These are phyloP conservation scores for Gavialis gangeticus DNA, from an alignment of 2,113 vertebrate species.

Conservation along the genomic window DNA sequence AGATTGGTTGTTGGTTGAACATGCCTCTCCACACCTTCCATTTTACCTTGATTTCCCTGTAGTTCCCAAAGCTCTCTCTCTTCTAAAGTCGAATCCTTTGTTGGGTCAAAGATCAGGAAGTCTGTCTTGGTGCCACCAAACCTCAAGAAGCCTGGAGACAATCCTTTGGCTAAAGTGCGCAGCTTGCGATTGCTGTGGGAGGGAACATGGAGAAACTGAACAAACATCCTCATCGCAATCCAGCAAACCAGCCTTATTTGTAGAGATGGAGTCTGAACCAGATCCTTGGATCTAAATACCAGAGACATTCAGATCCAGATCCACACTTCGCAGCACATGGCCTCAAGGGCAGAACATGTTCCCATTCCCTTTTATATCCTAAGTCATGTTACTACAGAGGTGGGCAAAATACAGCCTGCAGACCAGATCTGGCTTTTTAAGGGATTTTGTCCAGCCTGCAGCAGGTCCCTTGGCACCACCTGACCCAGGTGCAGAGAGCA, in stretches of 20 bases:
- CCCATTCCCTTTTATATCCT: too few species aligned
- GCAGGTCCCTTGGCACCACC: too few species aligned
- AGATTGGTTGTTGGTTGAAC: accelerated
- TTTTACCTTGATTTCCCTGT: constrained; percentile 72
- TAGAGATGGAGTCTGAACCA: neutral
- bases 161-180: constrained; percentile 81
- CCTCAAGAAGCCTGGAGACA: constrained; percentile 89
- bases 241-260: accelerated
- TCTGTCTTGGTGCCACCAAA: constrained; percentile 94
- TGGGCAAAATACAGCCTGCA: too few species aligned
- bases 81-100: constrained; percentile 67
- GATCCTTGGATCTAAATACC: neutral
- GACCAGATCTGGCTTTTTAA: too few species aligned
- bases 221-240: neutral
- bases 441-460: too few species aligned
- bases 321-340: neutral
- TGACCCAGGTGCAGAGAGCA: too few species aligned
- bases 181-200: constrained; percentile 86
- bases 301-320: neutral
- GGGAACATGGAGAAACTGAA: neutral
- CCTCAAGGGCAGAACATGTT: neutral
- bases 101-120: constrained; percentile 90
- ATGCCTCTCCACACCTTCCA: accelerated
- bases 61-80: constrained; percentile 69
- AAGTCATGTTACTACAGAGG: too few species aligned